These are phyloP conservation scores for Operophtera brumata DNA, from an alignment of 2,888 invertebrate genomes.

Conservation along the genomic window DNA sequence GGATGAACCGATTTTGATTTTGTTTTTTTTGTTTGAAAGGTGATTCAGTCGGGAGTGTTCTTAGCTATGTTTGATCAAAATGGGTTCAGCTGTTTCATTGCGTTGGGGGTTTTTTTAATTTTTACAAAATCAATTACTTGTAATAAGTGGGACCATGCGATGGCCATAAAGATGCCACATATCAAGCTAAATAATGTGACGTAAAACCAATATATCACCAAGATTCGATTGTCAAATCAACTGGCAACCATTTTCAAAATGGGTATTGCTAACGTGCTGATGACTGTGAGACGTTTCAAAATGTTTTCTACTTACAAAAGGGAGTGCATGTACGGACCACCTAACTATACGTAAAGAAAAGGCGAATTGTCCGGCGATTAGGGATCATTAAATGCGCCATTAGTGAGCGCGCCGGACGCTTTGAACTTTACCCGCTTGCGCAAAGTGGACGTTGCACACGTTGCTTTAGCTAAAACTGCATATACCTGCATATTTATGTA, in stretches of 20 bases:
- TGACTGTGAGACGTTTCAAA: neutral
- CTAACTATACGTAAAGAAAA: slow-evolving; percentile 6
- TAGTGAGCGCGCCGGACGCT: slow-evolving; percentile 8
- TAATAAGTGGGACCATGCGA: too few species aligned
- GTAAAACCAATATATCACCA: neutral
- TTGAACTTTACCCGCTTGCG: slow-evolving; percentile 21
- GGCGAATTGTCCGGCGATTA: slow-evolving; percentile 14
- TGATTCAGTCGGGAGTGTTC: too few species aligned
- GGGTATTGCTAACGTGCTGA: neutral
- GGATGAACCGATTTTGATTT: too few species aligned
- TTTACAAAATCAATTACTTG: too few species aligned
- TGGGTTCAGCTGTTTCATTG: too few species aligned
- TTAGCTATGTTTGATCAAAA: too few species aligned
- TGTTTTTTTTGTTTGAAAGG: too few species aligned
- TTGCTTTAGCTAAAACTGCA: neutral
- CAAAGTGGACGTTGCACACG: slow-evolving; percentile 2
- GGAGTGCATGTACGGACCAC: neutral
- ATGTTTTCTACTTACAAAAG: slow-evolving; percentile 1
- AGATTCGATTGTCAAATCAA: neutral
- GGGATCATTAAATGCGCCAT: slow-evolving; percentile 10
- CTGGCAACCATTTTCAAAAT: neutral
- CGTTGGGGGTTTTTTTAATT: too few species aligned
- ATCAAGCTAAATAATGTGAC: neutral
- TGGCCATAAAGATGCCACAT: too few species aligned
- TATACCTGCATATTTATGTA: neutral